These are phyloP conservation scores for Frieseomelitta varia DNA, from an alignment of 1,140 invertebrate genomes.

Conservation along the genomic window DNA sequence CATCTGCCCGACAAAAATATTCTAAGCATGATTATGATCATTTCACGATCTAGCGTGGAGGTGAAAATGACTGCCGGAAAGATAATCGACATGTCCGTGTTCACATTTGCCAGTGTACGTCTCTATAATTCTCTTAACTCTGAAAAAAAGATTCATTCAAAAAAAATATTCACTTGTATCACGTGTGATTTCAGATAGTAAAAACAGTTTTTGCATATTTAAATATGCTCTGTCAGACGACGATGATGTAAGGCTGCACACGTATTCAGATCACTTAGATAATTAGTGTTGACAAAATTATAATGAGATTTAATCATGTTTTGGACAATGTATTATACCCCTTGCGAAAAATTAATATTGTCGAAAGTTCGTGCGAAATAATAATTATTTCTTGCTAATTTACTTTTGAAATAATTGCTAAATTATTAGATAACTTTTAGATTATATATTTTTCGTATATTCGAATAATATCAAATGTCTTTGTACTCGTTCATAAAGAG, in stretches of 20 bases:
- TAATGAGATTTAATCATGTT: background rate
- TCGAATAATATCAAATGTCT: background rate
- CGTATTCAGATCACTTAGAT: background rate
- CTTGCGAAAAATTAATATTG: background rate
- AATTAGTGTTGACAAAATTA: background rate
- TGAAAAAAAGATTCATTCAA: background rate
- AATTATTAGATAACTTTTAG: too few species aligned
- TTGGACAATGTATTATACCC: background rate
- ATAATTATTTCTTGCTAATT: background rate
- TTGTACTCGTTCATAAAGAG: background rate
- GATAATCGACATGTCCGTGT: conserved; percentile 62
- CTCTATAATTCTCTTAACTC: background rate
- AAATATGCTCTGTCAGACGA: conserved; percentile 41
- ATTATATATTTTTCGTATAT: background rate
- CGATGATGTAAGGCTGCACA: background rate
- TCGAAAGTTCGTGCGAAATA: background rate
- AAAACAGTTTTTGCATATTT: conserved; percentile 56
- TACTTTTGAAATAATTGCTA: background rate
- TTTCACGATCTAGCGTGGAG: conserved; percentile 56
- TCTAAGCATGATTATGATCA: conserved; percentile 60
- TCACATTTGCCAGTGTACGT: conserved; percentile 68
- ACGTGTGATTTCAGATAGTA: conserved; percentile 5
- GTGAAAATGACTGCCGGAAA: conserved; percentile 68
- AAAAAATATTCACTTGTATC: background rate
- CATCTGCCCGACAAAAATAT: conserved; percentile 49